Conservation (phyloP, 1,140 invertebrate genomes). For the Armadillidium nasatum region DNA sequence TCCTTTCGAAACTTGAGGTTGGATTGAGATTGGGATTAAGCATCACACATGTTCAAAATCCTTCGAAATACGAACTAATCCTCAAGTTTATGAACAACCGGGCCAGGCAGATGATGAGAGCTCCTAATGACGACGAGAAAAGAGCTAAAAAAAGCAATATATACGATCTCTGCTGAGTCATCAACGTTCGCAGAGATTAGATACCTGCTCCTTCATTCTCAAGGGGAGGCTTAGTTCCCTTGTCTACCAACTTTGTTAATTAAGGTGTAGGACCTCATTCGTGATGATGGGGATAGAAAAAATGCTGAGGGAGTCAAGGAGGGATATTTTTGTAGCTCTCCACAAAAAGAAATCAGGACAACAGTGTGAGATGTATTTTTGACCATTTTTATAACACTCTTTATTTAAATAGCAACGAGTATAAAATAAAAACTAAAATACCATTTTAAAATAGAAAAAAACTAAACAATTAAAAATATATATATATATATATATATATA, state of each 20-base stretch:
- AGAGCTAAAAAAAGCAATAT: background rate
- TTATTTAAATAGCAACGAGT: no score
- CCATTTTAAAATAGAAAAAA: background rate
- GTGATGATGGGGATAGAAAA: no score
- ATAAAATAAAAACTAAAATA: no score
- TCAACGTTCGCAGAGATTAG: conserved; percentile 9
- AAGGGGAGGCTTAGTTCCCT: background rate
- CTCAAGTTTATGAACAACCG: background rate
- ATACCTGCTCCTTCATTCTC: background rate
- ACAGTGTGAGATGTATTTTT: no score
- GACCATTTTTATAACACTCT: no score
- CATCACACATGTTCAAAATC: background rate
- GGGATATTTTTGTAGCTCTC: no score
- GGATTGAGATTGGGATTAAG: background rate
- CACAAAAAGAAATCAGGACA: no score
- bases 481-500: conserved; percentile 23
- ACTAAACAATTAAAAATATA: background rate
- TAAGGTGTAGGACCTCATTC: background rate
- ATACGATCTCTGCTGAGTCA: background rate
- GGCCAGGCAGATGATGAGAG: background rate
- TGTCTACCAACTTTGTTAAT: background rate
- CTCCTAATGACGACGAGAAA: conserved; percentile 1
- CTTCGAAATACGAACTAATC: conserved; percentile 4
- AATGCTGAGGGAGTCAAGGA: no score
- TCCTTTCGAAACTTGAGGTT: background rate